Evolutionary conservation across 2,888 invertebrate genomes (phyloP).

Genomic region (Watsonalla binaria): DNA sequence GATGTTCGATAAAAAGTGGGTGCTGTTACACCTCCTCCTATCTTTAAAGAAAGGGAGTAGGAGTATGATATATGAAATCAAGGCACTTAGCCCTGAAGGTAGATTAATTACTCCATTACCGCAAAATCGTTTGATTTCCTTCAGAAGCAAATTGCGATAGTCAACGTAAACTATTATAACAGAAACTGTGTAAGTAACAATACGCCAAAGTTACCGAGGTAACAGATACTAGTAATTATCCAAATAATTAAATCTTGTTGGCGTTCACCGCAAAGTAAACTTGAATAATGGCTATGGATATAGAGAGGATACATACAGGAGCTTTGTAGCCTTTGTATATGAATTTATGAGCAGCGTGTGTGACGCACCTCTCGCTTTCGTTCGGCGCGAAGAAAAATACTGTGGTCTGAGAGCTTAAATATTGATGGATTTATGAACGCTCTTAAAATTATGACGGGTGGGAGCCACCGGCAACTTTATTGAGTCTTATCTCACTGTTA

Average conservation of each 20-base stretch:
- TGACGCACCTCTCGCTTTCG: slow-evolving; percentile 60
- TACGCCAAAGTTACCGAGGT: slow-evolving; percentile 10
- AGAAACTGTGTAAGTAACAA: too few relatives aligned
- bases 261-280: slow-evolving; percentile 58
- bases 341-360: slow-evolving; percentile 70
- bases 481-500: slow-evolving; percentile 33
- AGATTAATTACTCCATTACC: too few relatives aligned
- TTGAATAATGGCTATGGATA: slow-evolving; percentile 63
- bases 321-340: slow-evolving; percentile 66
- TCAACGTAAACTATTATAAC: too few relatives aligned
- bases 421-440: slow-evolving; percentile 76
- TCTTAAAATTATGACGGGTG: slow-evolving; percentile 71
- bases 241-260: slow-evolving; percentile 60
- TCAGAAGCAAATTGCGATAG: too few relatives aligned
- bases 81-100: too few relatives aligned
- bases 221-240: slow-evolving; percentile 48
- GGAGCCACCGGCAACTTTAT: slow-evolving; percentile 18
- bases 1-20: too few relatives aligned
- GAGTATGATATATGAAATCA: too few relatives aligned
- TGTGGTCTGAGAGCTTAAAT: slow-evolving; percentile 68
- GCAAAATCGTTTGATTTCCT: too few relatives aligned
- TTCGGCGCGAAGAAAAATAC: slow-evolving; percentile 63
- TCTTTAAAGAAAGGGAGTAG: too few relatives aligned
- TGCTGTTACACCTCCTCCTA: too few relatives aligned
- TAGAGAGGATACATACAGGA: slow-evolving; percentile 48